A percentile compares a stretch with the other conserved stretches of the same genome.
Conservation (phyloP, 2,888 invertebrate genomes). For the Gastrophysa polygoni region DNA sequence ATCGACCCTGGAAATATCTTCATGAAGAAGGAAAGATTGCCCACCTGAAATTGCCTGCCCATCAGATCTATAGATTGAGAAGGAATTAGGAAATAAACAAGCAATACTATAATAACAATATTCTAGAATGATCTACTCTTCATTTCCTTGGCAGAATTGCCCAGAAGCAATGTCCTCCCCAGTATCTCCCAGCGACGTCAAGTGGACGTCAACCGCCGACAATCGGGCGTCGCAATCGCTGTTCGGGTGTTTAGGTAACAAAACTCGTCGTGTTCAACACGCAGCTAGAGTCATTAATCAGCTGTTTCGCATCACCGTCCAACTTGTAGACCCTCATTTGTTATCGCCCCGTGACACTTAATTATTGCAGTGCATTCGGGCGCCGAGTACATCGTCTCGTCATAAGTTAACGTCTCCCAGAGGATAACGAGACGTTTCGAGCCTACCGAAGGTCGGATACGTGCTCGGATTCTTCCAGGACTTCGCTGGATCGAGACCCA, state of each 20-base stretch:
- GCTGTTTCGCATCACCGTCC: conserved; percentile 46
- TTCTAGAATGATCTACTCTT: no score
- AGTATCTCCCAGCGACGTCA: conserved; percentile 45
- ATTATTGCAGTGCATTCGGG: conserved; percentile 49
- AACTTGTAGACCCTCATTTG: conserved; percentile 49
- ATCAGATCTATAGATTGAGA: no score
- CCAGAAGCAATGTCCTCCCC: conserved; percentile 27
- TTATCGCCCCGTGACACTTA: conserved; percentile 52
- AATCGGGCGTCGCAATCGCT: conserved; percentile 47
- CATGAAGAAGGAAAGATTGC: no score
- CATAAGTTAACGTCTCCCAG: conserved; percentile 30
- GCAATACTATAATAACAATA: no score
- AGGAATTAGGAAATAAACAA: no score
- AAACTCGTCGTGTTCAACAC: conserved; percentile 55
- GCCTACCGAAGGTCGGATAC: background rate
- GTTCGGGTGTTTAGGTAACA: conserved; percentile 56
- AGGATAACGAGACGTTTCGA: background rate
- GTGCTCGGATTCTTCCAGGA: no score
- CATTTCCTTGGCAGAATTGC: no score
- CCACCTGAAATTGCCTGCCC: no score
- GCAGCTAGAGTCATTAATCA: conserved; percentile 57
- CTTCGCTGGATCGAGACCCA: no score
- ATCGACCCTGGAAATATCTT: no score
- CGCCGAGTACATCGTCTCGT: conserved; percentile 40
- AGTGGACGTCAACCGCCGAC: conserved; percentile 45